phyloP scores from a whole-genome alignment of 1,140 invertebrate genomes.

The Drosophila obscura region DNA sequence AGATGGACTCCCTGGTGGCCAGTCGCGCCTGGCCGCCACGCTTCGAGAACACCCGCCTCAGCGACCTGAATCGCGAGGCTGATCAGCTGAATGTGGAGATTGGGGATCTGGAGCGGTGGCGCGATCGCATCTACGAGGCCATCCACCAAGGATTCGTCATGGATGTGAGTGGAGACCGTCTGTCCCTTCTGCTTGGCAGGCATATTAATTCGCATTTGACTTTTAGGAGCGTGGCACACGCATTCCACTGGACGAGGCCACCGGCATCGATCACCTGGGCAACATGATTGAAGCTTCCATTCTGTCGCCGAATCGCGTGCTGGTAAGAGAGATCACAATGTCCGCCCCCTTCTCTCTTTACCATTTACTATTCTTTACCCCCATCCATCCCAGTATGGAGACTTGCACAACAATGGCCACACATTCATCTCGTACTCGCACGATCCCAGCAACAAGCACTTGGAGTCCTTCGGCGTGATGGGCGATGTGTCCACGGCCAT shows the following conservation, averaged over 20 bases:
- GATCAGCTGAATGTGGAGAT: slow-evolving; percentile 89
- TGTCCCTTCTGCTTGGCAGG: fast-evolving
- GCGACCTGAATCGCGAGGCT: slow-evolving; percentile 87
- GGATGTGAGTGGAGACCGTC: slow-evolving; percentile 83
- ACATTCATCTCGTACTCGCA: slow-evolving; percentile 88
- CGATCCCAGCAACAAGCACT: slow-evolving; percentile 89
- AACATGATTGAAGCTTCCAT: slow-evolving; percentile 91
- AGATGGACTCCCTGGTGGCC: slow-evolving; percentile 88
- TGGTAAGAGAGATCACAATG: slow-evolving; percentile 87
- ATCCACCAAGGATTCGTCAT: slow-evolving; percentile 88
- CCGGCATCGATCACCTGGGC: slow-evolving; percentile 91
- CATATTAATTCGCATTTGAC: background rate
- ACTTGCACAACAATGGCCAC: slow-evolving; percentile 89
- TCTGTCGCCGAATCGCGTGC: slow-evolving; percentile 87
- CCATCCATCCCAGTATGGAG: slow-evolving; percentile 86
- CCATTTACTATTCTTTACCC: no score
- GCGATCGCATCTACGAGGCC: slow-evolving; percentile 89
- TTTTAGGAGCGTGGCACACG: slow-evolving; percentile 84
- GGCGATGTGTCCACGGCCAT: slow-evolving; percentile 90
- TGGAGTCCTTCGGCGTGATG: slow-evolving; percentile 88
- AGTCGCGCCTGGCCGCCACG: slow-evolving; percentile 87
- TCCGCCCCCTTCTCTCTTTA: no score
- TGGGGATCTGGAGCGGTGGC: slow-evolving; percentile 89
- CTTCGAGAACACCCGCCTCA: slow-evolving; percentile 86
- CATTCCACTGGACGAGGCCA: slow-evolving; percentile 86